Evolutionary conservation across 2,113 vertebrate genomes (phyloP).

Genomic region (Bungarus multicinctus): DNA sequence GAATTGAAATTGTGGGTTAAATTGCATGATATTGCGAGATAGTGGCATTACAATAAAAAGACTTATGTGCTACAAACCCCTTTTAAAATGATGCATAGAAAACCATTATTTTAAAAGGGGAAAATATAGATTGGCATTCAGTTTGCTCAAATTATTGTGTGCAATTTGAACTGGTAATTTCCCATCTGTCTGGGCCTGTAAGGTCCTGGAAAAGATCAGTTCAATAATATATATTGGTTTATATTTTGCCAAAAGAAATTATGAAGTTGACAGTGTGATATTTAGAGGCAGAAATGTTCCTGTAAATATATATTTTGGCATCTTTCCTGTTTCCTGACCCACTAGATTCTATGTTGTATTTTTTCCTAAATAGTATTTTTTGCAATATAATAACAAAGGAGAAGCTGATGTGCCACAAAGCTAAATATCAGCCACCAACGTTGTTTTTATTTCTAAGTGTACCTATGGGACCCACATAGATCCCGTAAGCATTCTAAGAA

Average conservation of each 20-base stretch:
- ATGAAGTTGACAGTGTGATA: neutral
- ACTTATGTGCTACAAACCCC: neutral
- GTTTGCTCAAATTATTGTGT: neutral
- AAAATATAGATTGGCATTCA: neutral
- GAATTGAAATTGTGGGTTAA: neutral
- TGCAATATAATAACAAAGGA: neutral
- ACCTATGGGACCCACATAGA: neutral
- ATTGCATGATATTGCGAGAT: neutral
- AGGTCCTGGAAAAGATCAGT: neutral
- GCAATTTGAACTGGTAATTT: neutral
- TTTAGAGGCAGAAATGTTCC: neutral
- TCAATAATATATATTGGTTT: neutral
- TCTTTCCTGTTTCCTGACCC: neutral
- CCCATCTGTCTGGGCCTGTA: neutral
- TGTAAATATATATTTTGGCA: neutral
- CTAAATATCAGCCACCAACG: neutral
- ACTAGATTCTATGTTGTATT: neutral
- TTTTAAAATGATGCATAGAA: neutral
- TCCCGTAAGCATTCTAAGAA: neutral
- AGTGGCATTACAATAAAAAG: neutral
- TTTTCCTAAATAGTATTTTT: neutral
- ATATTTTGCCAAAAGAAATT: neutral
- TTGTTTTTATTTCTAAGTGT: neutral
- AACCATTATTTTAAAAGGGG: neutral
- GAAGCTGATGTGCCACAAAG: neutral